Base-by-base conservation (phyloP, 2,888 invertebrate species). In the Hypomecis punctinalis region DNA sequence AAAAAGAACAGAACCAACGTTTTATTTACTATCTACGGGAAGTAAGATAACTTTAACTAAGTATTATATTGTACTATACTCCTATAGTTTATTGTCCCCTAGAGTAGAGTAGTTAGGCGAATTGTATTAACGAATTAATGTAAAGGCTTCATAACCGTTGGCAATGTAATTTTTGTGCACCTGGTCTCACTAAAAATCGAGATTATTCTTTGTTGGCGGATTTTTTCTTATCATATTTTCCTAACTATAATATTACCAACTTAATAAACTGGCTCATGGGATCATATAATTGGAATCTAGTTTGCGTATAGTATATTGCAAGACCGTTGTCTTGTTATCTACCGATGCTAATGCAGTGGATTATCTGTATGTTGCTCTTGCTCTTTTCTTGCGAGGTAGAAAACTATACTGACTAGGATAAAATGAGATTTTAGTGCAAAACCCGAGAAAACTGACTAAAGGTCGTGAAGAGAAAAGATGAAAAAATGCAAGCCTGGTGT, bases 161-260 rank as follows among this genome's bases (percentile, higher is more conserved):
- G 91, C 85, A 82, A 86, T 89, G 91, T 90, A 83, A 82, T 89
- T 89, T 91, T 86, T 91, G 89, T 89, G 90, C 91, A 91, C 90
- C 91, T 92, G 92, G 91, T 89, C 73, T 67, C 72, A 66, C 61
- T 67, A 74, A 79, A 76, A 74, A 65, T 77, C 79, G 79, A 83
- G 83, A 82, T 80, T 72, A 76, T 85, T 80, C 69, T 72, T 56
- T 71, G 59, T 66, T 68, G 47, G 40, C 56, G 13, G 55, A 55
- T 46, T 13, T 46, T 23, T 23, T n/a, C n/a, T n/a, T n/a, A n/a
- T n/a, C n/a, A n/a, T n/a, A n/a, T n/a, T n/a, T n/a, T 23, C 23
- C 23, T 2, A 23, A 47, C 8, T 5, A 23, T 6, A 47, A 23
- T 9, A 23, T 3, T 40, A 40, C 40, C 7, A 10, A 9, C 40